Evolutionary conservation across 53 echinoderm and acorn worm genomes (phyloP).

Genomic region (Hippasteria phrygiana): DNA sequence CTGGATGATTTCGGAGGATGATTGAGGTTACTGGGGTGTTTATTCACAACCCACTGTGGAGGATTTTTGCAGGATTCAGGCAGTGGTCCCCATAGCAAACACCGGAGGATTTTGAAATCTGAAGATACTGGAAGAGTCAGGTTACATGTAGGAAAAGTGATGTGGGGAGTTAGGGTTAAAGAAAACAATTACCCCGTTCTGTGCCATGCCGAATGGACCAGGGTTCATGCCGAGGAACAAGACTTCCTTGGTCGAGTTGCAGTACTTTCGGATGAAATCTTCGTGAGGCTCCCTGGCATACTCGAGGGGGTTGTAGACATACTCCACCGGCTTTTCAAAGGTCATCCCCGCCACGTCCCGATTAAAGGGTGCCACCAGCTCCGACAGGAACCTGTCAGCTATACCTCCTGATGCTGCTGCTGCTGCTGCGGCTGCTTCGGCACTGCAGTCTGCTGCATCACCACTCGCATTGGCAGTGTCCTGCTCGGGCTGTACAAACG

Average conservation of each 20-base stretch:
- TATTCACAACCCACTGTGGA: no score
- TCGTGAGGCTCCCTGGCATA: slow-evolving; percentile 96
- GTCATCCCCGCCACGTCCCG: slow-evolving; percentile 64
- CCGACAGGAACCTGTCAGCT: slow-evolving; percentile 82
- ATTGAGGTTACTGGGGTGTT: no score
- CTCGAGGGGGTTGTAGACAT: slow-evolving; percentile 93
- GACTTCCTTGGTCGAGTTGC: slow-evolving; percentile 89
- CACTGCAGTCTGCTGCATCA: background rate
- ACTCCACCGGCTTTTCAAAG: slow-evolving; percentile 84
- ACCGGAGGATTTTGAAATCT: background rate
- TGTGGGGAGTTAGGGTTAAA: background rate
- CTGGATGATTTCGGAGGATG: no score
- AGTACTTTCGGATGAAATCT: slow-evolving; percentile 88
- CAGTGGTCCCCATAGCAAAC: no score
- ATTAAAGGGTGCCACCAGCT: slow-evolving; percentile 78
- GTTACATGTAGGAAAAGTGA: background rate
- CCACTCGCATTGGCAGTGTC: background rate
- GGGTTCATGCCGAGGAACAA: slow-evolving; percentile 98
- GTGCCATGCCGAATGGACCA: slow-evolving; percentile 98
- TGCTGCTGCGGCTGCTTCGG: background rate
- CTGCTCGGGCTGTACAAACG: background rate
- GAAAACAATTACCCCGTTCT: slow-evolving; percentile 85
- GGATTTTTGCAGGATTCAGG: no score
- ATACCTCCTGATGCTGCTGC: slow-evolving; percentile 24
- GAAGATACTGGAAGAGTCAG: background rate